phyloP scores from a whole-genome alignment of 2,797 vertebrate species.

The Tenualosa ilisha region DNA sequence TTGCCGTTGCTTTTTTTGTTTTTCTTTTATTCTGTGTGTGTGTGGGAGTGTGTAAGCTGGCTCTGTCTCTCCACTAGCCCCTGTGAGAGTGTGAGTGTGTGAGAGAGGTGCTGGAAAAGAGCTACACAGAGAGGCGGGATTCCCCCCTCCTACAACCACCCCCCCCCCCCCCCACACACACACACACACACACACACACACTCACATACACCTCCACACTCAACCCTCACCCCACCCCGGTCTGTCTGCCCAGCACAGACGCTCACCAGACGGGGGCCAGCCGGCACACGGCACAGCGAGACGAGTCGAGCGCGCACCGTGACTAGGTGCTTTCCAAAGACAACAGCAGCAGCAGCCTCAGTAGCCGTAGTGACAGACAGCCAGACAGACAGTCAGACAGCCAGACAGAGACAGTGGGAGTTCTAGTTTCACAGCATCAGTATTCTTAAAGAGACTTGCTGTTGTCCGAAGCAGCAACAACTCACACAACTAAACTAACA shows the following conservation, averaged over 20 bases:
- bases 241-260: conserved; percentile 6
- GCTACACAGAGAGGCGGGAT: conserved; percentile 1
- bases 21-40: neutral
- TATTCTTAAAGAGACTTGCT: neutral
- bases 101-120: conserved; percentile 11
- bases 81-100: neutral
- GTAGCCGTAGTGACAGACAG: neutral
- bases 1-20: neutral
- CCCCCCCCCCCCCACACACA: neutral
- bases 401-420: neutral
- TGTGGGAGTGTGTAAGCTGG: neutral
- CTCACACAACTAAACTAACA: no score
- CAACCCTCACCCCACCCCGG: neutral
- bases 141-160: neutral
- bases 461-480: neutral
- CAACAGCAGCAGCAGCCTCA: neutral
- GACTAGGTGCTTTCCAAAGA: conserved; percentile 20
- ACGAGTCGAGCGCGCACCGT: neutral
- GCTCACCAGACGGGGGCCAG: neutral
- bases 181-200: no score
- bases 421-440: neutral
- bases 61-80: neutral
- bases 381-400: neutral
- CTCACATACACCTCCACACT: neutral
- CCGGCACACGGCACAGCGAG: neutral